These are phyloP conservation scores for Pagetopsis macropterus DNA, from an alignment of 2,797 vertebrate species.

Conservation along the genomic window DNA sequence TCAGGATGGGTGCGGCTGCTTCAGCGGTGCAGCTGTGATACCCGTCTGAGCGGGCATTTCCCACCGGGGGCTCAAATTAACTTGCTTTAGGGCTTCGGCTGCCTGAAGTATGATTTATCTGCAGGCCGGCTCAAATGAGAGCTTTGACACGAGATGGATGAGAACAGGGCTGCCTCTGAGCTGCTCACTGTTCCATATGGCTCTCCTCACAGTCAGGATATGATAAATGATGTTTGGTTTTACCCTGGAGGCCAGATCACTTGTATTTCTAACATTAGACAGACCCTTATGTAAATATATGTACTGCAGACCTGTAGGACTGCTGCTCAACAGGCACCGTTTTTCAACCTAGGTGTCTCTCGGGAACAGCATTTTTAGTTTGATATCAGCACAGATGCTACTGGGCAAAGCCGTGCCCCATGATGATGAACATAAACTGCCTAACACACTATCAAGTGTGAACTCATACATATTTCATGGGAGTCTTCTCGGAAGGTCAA, in stretches of 20 bases:
- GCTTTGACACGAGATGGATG: conserved; percentile 80
- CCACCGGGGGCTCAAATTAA: conserved; percentile 80
- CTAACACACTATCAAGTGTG: conserved; percentile 55
- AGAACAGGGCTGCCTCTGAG: conserved; percentile 51
- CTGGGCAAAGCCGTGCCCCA: conserved; percentile 49
- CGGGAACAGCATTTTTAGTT: conserved; percentile 37
- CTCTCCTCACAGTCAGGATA: conserved; percentile 36
- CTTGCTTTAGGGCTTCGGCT: conserved; percentile 77
- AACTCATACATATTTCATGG: conserved; percentile 69
- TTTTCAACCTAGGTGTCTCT: conserved; percentile 19
- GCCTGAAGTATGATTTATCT: conserved; percentile 85
- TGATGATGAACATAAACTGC: conserved; percentile 52
- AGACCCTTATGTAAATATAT: conserved; percentile 35
- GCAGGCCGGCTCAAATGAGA: conserved; percentile 73
- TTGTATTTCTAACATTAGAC: conserved; percentile 28
- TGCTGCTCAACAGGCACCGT: conserved; percentile 27
- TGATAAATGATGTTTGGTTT: conserved; percentile 60
- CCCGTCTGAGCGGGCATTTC: conserved; percentile 74
- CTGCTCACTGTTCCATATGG: conserved; percentile 54
- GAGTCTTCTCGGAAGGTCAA: conserved; percentile 69
- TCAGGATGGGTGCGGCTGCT: conserved; percentile 41
- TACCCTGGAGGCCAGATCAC: conserved; percentile 34
- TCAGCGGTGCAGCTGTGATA: conserved; percentile 68
- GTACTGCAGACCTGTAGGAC: conserved; percentile 22
- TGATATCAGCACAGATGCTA: conserved; percentile 53